phyloP scores from a whole-genome alignment of 2,113 vertebrate species.

The Serilophus lunatus region DNA sequence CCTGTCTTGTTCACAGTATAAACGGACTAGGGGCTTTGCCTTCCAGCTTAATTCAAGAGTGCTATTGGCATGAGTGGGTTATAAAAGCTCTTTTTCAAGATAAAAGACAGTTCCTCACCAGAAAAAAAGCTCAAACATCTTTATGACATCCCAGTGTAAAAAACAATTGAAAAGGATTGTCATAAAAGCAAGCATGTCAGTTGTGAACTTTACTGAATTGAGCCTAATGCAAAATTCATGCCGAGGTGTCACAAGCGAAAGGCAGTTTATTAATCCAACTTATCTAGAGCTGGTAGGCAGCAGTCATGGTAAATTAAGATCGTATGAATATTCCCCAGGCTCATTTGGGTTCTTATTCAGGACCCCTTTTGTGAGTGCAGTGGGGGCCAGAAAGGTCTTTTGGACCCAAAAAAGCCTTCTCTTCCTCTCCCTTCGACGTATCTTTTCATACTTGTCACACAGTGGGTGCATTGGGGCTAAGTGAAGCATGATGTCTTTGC shows the following conservation, averaged over 20 bases:
- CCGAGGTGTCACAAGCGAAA: slow-evolving; percentile 32
- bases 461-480: neutral
- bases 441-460: neutral
- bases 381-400: neutral
- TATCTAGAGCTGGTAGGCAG: slow-evolving; percentile 26
- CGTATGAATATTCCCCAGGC: neutral
- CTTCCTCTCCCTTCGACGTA: neutral
- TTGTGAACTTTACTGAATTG: slow-evolving; percentile 59
- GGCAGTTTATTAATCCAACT: slow-evolving; percentile 53
- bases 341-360: neutral
- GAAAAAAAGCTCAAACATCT: slow-evolving; percentile 25
- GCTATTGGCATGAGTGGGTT: slow-evolving; percentile 12
- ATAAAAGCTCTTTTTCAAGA: slow-evolving; percentile 52
- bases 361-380: neutral
- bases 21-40: slow-evolving; percentile 22
- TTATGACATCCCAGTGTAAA: slow-evolving; percentile 31
- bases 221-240: slow-evolving; percentile 67
- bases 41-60: slow-evolving; percentile 35
- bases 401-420: neutral
- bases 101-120: slow-evolving; percentile 47
- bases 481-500: neutral
- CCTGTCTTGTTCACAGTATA: slow-evolving; percentile 47
- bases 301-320: slow-evolving; percentile 17
- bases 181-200: slow-evolving; percentile 45
- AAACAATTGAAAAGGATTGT: slow-evolving; percentile 35